Percentiles rank a stretch among this genome's conserved stretches.
phyloP scores from a whole-genome alignment of 2,113 vertebrate genomes.

The Cynopterus brachyotis region DNA sequence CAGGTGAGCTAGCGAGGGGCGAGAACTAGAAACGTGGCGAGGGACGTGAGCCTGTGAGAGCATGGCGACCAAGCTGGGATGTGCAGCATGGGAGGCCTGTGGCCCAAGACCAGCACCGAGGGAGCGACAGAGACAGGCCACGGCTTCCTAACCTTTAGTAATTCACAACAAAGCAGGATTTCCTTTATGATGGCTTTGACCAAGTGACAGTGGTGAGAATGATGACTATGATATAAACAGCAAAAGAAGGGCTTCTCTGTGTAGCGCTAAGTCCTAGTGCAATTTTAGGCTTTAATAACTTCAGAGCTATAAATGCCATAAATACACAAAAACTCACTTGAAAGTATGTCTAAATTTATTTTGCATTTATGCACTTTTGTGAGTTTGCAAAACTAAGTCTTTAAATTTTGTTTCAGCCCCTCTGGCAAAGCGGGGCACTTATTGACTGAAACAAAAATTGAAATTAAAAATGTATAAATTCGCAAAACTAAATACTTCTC shows the following conservation, averaged over 20 bases:
- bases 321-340: background rate
- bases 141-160: background rate
- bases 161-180: background rate
- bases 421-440: background rate
- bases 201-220: background rate
- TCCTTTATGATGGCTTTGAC: background rate
- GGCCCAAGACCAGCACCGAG: background rate
- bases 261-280: background rate
- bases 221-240: background rate
- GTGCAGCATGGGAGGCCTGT: fast-evolving
- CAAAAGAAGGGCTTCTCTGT: background rate
- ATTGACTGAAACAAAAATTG: constrained; percentile 55
- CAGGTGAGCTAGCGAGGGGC: too few relatives aligned
- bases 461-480: constrained; percentile 58
- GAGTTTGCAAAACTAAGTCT: constrained; percentile 19
- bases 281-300: background rate
- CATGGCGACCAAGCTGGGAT: fast-evolving
- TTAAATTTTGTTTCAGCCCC: background rate
- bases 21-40: background rate
- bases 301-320: background rate
- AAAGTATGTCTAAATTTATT: background rate
- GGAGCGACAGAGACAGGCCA: background rate
- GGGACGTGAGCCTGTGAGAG: fast-evolving
- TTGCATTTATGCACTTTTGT: background rate
- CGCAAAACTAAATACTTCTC: background rate